Conservation (phyloP, 2,888 invertebrate genomes). For the Osmoderma eremita region DNA sequence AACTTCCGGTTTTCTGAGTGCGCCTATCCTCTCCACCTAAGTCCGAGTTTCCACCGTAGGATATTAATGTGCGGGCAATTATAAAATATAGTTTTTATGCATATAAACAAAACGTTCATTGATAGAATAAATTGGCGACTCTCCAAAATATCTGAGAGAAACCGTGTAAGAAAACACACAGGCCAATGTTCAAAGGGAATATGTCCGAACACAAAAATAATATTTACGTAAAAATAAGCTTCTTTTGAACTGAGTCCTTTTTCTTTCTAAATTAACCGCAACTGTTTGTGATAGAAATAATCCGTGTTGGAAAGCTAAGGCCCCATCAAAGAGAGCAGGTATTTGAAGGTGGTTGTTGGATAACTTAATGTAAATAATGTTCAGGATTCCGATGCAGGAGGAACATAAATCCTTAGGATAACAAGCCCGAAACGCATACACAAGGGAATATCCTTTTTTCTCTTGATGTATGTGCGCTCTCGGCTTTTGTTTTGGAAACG, state of each 20-base stretch:
- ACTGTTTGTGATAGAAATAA: constrained; percentile 37
- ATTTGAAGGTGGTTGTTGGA: constrained; percentile 35
- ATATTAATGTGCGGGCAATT: constrained; percentile 16
- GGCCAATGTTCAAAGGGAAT: constrained; percentile 37
- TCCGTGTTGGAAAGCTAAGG: constrained; percentile 18
- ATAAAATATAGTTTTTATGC: constrained; percentile 33
- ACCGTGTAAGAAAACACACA: constrained; percentile 29
- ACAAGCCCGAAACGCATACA: constrained; percentile 29
- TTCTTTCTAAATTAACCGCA: constrained; percentile 35
- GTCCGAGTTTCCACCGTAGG: neutral
- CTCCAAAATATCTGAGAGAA: constrained; percentile 38
- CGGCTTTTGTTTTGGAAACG: constrained; percentile 17
- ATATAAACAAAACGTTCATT: constrained; percentile 40
- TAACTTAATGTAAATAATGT: constrained; percentile 30
- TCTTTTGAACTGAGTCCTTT: constrained; percentile 26
- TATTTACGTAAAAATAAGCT: constrained; percentile 38
- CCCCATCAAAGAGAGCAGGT: constrained; percentile 25
- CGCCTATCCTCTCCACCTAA: too few relatives aligned
- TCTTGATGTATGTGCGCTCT: neutral
- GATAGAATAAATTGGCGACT: constrained; percentile 37
- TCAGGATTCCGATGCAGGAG: constrained; percentile 22
- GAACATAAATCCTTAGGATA: constrained; percentile 29
- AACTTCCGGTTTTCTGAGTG: too few relatives aligned
- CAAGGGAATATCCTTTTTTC: too few relatives aligned
- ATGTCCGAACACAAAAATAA: constrained; percentile 38